Evolutionary conservation across 2,888 invertebrate genomes (phyloP).

Genomic region (Microplitis manilae): DNA sequence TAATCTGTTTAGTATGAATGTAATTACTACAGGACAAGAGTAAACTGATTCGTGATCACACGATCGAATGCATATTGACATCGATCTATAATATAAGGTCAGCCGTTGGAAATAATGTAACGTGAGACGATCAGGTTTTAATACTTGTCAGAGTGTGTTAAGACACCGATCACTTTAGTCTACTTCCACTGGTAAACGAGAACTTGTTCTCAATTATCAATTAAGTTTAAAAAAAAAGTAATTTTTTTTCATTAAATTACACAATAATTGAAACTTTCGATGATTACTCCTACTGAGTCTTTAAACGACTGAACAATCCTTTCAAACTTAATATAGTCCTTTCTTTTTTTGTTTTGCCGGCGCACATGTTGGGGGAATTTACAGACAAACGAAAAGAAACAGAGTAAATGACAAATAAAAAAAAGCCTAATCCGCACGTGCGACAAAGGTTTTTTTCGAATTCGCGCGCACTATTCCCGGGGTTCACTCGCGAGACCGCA

Average conservation of each 20-base stretch:
- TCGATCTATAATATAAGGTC: constrained; percentile 31
- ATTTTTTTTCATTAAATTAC: background rate
- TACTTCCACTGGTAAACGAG: background rate
- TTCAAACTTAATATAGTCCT: background rate
- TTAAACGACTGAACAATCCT: constrained; percentile 1
- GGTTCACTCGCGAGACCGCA: background rate
- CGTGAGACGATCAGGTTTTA: constrained; percentile 30
- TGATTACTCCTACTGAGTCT: constrained; percentile 1
- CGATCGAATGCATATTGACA: constrained; percentile 28
- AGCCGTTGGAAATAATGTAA: constrained; percentile 27
- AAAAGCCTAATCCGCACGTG: background rate
- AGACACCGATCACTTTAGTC: background rate
- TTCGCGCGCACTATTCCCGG: background rate
- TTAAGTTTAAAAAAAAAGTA: background rate
- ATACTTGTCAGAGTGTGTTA: background rate
- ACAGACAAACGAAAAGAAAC: constrained; percentile 1
- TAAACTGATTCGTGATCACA: constrained; percentile 36
- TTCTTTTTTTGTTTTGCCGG: constrained; percentile 6
- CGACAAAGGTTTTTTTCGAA: background rate
- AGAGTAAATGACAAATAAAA: background rate
- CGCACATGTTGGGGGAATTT: constrained; percentile 6
- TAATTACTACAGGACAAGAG: constrained; percentile 9
- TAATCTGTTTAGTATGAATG: background rate
- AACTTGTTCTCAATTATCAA: background rate
- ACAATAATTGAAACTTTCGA: background rate